Evolutionary conservation across 1,140 invertebrate genomes (phyloP).

Genomic region (Drosophila elegans): DNA sequence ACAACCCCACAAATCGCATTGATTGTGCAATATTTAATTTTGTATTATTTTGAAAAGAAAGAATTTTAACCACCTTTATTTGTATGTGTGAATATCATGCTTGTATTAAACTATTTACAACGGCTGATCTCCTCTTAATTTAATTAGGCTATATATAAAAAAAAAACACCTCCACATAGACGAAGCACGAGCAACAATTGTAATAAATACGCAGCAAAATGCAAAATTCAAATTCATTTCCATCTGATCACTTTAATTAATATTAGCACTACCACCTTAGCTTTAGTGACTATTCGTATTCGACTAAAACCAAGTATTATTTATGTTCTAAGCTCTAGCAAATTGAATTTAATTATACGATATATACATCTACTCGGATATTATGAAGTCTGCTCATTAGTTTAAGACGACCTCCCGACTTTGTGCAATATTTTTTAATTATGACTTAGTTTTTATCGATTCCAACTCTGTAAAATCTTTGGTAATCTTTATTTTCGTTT

Average conservation of each 20-base stretch:
- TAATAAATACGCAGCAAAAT: constrained; percentile 49
- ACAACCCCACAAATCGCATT: constrained; percentile 58
- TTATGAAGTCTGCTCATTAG: constrained; percentile 30
- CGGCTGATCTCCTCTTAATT: constrained; percentile 80
- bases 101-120: constrained; percentile 65
- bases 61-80: constrained; percentile 31
- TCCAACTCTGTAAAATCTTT: constrained; percentile 26
- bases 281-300: constrained; percentile 39
- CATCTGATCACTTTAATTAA: constrained; percentile 45
- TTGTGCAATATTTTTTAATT: constrained; percentile 58
- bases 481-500: constrained; percentile 31
- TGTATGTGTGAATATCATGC: constrained; percentile 43
- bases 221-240: constrained; percentile 60
- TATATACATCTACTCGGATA: constrained; percentile 37
- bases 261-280: constrained; percentile 8
- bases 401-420: constrained; percentile 24
- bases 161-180: constrained; percentile 6
- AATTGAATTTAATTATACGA: constrained; percentile 62
- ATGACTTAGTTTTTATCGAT: constrained; percentile 11
- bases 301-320: constrained; percentile 69
- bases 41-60: constrained; percentile 51
- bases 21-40: constrained; percentile 74
- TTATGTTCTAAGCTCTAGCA: constrained; percentile 74
- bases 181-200: constrained; percentile 46
- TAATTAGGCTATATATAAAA: constrained; percentile 51